Conservation (phyloP, 2,888 invertebrate species). For the Pyrgus malvae region DNA sequence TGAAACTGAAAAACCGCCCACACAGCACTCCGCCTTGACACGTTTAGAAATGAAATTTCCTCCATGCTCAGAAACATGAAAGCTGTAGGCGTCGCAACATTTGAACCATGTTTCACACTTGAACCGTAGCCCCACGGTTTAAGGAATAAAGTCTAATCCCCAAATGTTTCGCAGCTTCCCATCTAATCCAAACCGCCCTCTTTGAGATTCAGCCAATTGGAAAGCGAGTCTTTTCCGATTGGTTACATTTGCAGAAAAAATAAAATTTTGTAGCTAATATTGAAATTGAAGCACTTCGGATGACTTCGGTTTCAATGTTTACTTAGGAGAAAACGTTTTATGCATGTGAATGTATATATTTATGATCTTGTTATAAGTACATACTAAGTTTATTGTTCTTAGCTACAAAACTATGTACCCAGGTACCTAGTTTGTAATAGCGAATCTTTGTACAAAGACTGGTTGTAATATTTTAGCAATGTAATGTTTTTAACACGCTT, state of each 20-base stretch:
- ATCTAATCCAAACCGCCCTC: slow-evolving; percentile 60
- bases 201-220: slow-evolving; percentile 54
- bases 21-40: slow-evolving; percentile 63
- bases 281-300: slow-evolving; percentile 52
- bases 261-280: slow-evolving; percentile 44
- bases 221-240: slow-evolving; percentile 51
- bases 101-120: slow-evolving; percentile 44
- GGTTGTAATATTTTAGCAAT: too few species aligned
- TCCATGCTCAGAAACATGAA: slow-evolving; percentile 45
- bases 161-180: slow-evolving; percentile 52
- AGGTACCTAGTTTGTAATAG: not conserved
- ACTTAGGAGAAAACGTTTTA: slow-evolving; percentile 25
- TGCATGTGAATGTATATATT: not conserved
- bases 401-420: not conserved
- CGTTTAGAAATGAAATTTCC: slow-evolving; percentile 26
- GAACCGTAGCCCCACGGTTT: slow-evolving; percentile 52
- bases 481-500: too few species aligned
- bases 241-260: slow-evolving; percentile 68
- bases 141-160: slow-evolving; percentile 52
- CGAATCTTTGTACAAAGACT: too few species aligned
- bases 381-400: too few species aligned
- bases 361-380: not conserved
- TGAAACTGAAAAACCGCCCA: slow-evolving; percentile 45
- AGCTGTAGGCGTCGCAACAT: slow-evolving; percentile 63
- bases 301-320: slow-evolving; percentile 57